phyloP scores from a whole-genome alignment of 2,888 invertebrate species.

The Metopia argyrocephala region DNA sequence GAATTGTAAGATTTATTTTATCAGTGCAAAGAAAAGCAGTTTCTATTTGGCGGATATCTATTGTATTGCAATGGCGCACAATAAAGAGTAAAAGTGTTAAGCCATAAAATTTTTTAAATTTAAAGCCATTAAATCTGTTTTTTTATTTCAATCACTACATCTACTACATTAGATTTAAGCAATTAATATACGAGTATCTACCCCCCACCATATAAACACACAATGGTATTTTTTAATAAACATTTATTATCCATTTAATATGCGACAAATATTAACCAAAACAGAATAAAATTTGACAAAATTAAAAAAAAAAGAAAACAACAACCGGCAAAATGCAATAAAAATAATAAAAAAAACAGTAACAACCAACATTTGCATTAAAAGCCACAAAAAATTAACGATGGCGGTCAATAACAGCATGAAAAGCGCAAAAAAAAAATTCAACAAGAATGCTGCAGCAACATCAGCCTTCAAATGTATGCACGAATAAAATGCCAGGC shows the following conservation, averaged over 20 bases:
- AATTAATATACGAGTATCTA: too few species aligned
- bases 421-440: conserved; percentile 22
- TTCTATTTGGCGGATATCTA: not conserved
- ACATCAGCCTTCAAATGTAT: conserved; percentile 11
- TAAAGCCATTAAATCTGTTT: conserved; percentile 36
- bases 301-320: too few species aligned
- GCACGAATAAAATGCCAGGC: conserved; percentile 2
- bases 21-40: conserved; percentile 1
- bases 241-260: conserved; percentile 64
- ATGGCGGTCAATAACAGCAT: conserved; percentile 65
- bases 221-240: conserved; percentile 55
- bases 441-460: conserved; percentile 6
- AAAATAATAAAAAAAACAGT: conserved; percentile 18
- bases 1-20: conserved; percentile 45
- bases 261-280: conserved; percentile 64
- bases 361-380: conserved; percentile 62
- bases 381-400: conserved; percentile 65
- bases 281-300: conserved; percentile 62
- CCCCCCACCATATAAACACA: conserved; percentile 34
- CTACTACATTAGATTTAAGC: not conserved
- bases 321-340: conserved; percentile 41
- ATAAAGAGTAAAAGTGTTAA: conserved; percentile 37
- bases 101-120: conserved; percentile 24
- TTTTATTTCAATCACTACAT: not conserved
- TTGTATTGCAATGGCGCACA: not conserved